A percentile compares a stretch with the other conserved stretches of the same genome.
Conservation (phyloP, 2,888 invertebrate genomes). For the Drosophila anomelani region DNA sequence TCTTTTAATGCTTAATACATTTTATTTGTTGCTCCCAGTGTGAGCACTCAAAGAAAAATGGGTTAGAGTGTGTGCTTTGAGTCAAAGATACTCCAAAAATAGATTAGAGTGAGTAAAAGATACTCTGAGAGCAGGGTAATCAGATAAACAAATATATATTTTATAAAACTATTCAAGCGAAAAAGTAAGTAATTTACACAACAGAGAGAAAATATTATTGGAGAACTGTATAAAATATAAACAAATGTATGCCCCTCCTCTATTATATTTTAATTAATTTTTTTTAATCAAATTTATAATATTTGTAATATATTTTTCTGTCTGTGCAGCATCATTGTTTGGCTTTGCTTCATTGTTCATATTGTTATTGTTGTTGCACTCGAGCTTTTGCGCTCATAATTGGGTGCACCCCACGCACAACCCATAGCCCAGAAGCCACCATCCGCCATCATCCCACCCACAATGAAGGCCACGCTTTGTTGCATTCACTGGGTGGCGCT, state of each 20-base stretch:
- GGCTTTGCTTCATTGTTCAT: constrained; percentile 47
- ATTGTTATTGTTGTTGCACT: constrained; percentile 67
- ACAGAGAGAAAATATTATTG: neutral
- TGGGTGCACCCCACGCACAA: constrained; percentile 60
- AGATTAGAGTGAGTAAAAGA: neutral
- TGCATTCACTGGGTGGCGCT: constrained; percentile 53
- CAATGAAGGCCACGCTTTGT: constrained; percentile 56
- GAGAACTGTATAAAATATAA: neutral
- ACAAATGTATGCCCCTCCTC: rapidly evolving
- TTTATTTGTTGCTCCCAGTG: constrained; percentile 60
- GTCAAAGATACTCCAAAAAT: neutral
- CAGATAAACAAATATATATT: neutral
- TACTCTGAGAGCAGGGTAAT: neutral
- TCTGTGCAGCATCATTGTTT: constrained; percentile 58
- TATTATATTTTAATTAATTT: too few species aligned
- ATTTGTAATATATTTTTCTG: neutral
- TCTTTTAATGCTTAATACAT: constrained; percentile 69
- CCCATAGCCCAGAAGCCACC: neutral
- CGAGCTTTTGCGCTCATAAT: constrained; percentile 74
- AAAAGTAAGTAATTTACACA: rapidly evolving
- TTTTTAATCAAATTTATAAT: too few species aligned
- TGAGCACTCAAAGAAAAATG: constrained; percentile 13
- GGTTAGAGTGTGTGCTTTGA: neutral
- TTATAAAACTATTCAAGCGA: neutral
- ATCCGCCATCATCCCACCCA: constrained; percentile 4